These are phyloP conservation scores for Drosophila robusta DNA, from an alignment of 2,888 invertebrate genomes.

Conservation along the genomic window DNA sequence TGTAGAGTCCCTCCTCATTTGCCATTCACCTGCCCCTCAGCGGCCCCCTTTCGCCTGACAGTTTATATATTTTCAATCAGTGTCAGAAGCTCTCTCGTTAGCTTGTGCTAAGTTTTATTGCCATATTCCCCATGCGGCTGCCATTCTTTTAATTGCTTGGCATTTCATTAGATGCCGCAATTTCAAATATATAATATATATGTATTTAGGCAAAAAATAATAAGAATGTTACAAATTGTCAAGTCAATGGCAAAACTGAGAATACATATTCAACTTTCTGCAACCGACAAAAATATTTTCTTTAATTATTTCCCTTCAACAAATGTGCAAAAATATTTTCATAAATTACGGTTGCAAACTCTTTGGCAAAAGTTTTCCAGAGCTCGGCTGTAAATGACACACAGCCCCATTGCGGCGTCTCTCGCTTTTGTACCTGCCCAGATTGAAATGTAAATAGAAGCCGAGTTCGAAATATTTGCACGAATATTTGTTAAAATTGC, in stretches of 20 bases:
- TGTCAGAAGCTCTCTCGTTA: conserved; percentile 61
- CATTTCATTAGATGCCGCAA: conserved; percentile 41
- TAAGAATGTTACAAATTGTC: conserved; percentile 3
- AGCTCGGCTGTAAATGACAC: conserved; percentile 33
- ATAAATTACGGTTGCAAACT: conserved; percentile 35
- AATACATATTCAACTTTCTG: conserved; percentile 5
- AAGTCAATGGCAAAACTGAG: conserved; percentile 2
- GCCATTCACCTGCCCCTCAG: background rate
- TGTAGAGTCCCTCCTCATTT: background rate
- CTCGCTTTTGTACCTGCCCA: conserved; percentile 8
- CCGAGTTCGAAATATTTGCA: conserved; percentile 17
- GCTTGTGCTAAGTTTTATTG: conserved; percentile 62
- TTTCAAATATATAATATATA: conserved; percentile 5
- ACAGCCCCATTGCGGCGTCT: conserved; percentile 23
- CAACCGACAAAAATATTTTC: conserved; percentile 51
- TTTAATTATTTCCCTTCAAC: conserved; percentile 59
- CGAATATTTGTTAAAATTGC: conserved; percentile 39
- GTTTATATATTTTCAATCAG: conserved; percentile 75
- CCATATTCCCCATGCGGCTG: conserved; percentile 18
- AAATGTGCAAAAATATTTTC: conserved; percentile 46
- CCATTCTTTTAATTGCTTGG: conserved; percentile 33
- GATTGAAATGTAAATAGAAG: conserved; percentile 48
- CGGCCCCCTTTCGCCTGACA: conserved; percentile 32
- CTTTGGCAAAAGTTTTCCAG: conserved; percentile 26
- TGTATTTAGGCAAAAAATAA: conserved; percentile 5